Conservation (phyloP, 1,140 invertebrate genomes). For the Megalopta genalis region DNA sequence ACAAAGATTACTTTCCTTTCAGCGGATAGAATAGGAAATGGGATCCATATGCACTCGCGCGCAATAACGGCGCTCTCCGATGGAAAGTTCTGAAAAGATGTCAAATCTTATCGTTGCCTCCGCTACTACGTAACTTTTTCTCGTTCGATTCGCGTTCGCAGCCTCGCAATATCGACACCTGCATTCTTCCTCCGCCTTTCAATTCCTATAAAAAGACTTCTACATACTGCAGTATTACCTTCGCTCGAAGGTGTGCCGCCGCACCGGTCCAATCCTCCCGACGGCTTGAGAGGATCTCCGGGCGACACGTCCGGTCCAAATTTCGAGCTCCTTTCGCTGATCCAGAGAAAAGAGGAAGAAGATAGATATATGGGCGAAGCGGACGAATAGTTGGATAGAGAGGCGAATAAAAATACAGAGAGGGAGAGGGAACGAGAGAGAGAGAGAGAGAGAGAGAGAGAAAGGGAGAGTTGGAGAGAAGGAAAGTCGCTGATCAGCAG, state of each 20-base stretch:
- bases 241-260: slow-evolving; percentile 1
- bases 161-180: not conserved
- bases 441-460: not conserved
- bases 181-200: not conserved
- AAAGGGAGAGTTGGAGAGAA: not conserved
- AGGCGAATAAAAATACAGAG: no score
- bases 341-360: not conserved
- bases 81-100: not conserved
- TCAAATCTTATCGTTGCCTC: not conserved
- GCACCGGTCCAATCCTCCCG: slow-evolving; percentile 8
- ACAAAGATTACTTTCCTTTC: not conserved
- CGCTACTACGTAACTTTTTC: slow-evolving; percentile 6
- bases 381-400: no score
- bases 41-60: not conserved
- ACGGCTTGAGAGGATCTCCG: not conserved
- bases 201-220: not conserved
- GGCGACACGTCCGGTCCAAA: slow-evolving; percentile 3
- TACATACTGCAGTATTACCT: not conserved
- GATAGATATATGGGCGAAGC: no score
- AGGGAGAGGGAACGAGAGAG: not conserved
- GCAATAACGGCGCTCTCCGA: not conserved
- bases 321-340: slow-evolving; percentile 34
- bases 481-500: slow-evolving; percentile 35
- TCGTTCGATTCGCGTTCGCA: not conserved
- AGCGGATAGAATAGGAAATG: not conserved